Percentiles rank a stretch among this genome's conserved stretches.
Evolutionary conservation across 2,888 invertebrate genomes (phyloP).

Genomic region (Coenonympha glycerion): DNA sequence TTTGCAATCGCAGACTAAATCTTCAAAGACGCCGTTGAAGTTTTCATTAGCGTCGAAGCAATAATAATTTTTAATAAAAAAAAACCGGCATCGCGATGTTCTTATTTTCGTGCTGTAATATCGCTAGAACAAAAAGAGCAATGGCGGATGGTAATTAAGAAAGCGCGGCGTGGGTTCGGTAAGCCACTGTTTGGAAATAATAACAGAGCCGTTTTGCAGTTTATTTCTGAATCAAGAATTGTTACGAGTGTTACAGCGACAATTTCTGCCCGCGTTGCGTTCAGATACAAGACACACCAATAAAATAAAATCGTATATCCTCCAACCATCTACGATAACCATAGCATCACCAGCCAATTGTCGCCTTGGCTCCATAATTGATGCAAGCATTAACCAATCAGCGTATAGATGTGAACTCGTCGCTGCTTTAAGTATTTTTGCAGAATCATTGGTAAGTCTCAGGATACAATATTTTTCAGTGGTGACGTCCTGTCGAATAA

Average conservation of each 20-base stretch:
- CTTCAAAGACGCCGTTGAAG: background rate
- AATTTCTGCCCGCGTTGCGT: background rate
- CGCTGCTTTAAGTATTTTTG: too few species aligned
- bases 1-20: too few species aligned
- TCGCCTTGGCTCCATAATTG: too few species aligned
- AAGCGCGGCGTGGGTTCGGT: constrained; percentile 22
- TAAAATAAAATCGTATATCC: too few species aligned
- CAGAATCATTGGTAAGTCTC: too few species aligned
- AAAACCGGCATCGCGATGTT: background rate
- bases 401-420: too few species aligned
- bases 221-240: constrained; percentile 7
- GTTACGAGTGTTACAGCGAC: background rate
- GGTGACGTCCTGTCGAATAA: too few species aligned
- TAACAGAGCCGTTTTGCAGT: constrained; percentile 17
- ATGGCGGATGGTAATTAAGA: constrained; percentile 24
- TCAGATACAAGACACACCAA: too few species aligned
- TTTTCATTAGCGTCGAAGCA: constrained; percentile 7
- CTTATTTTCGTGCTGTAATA: constrained; percentile 13
- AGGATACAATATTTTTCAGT: too few species aligned
- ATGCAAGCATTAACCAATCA: too few species aligned
- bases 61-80: constrained; percentile 5
- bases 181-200: constrained; percentile 24
- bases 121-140: constrained; percentile 17
- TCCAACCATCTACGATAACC: too few species aligned
- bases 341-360: too few species aligned